Percentiles rank a stretch among this genome's conserved stretches.
Conservation (phyloP, 2,797 vertebrate genomes). For the Pseudomugil tenellus region DNA sequence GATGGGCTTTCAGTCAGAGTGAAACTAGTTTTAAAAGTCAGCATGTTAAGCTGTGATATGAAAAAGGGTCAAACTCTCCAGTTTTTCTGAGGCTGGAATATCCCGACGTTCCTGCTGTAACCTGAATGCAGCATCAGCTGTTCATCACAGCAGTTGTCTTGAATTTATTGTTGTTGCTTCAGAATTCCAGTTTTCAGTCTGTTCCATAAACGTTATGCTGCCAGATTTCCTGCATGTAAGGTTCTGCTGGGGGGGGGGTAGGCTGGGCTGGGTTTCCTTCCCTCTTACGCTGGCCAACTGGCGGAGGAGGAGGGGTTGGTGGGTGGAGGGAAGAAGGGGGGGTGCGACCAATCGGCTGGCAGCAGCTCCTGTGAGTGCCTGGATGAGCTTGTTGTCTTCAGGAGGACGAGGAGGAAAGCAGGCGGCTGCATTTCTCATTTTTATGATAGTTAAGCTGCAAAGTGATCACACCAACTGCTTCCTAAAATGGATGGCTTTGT, state of each 20-base stretch:
- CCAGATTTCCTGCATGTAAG: slow-evolving; percentile 22
- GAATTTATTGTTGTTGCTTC: no score
- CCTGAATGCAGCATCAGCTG: no score
- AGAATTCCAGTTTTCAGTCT: neutral
- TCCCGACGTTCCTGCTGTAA: no score
- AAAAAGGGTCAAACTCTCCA: no score
- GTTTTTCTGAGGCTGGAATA: no score
- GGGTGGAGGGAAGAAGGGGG: slow-evolving; percentile 71
- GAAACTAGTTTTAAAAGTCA: no score
- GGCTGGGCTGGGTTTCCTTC: slow-evolving; percentile 50
- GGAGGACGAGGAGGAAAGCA: slow-evolving; percentile 10
- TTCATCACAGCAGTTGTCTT: no score
- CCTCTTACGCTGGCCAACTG: slow-evolving; percentile 52
- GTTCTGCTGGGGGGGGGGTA: slow-evolving; percentile 7
- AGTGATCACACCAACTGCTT: no score
- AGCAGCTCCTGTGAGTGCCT: slow-evolving; percentile 61
- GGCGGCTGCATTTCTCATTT: slow-evolving; percentile 5
- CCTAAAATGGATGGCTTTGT: no score
- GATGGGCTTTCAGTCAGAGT: no score
- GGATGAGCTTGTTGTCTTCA: slow-evolving; percentile 45
- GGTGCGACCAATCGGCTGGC: slow-evolving; percentile 83
- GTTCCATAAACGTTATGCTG: neutral
- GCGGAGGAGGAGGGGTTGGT: slow-evolving; percentile 64
- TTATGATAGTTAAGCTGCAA: no score
- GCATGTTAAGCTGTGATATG: no score